Conservation (phyloP, 2,797 vertebrate genomes). For the Denticeps clupeoides region DNA sequence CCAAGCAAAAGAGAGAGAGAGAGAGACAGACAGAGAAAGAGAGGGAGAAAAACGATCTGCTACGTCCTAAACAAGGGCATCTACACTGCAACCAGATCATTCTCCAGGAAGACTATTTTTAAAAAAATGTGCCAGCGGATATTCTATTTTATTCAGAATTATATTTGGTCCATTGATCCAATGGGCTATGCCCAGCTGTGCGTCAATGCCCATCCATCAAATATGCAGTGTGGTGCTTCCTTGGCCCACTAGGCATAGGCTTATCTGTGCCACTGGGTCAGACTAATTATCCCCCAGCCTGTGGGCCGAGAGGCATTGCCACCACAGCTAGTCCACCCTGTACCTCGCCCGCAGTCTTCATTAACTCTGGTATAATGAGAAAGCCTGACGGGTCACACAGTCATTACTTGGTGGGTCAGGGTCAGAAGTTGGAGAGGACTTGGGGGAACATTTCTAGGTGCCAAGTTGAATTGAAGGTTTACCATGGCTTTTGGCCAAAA, state of each 20-base stretch:
- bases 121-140: too few species aligned
- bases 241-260: too few species aligned
- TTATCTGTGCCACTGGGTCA: too few species aligned
- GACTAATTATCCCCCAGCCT: background rate
- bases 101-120: too few species aligned
- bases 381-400: constrained; percentile 8
- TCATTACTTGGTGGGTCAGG: constrained; percentile 19
- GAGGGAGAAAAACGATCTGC: background rate
- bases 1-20: background rate
- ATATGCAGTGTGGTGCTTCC: too few species aligned
- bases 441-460: background rate
- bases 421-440: background rate
- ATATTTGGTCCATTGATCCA: too few species aligned
- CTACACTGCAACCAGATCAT: constrained; percentile 34
- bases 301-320: too few species aligned
- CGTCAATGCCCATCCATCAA: constrained; percentile 21
- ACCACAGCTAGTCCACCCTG: background rate
- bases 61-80: constrained; percentile 21
- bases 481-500: too few species aligned
- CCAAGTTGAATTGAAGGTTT: too few species aligned
- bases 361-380: constrained; percentile 24
- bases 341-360: constrained; percentile 10
- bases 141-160: too few species aligned
- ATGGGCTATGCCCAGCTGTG: too few species aligned
- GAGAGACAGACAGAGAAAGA: background rate